These are phyloP conservation scores for Benthosema pterotum DNA, from an alignment of 2,797 vertebrate species.

Conservation along the genomic window DNA sequence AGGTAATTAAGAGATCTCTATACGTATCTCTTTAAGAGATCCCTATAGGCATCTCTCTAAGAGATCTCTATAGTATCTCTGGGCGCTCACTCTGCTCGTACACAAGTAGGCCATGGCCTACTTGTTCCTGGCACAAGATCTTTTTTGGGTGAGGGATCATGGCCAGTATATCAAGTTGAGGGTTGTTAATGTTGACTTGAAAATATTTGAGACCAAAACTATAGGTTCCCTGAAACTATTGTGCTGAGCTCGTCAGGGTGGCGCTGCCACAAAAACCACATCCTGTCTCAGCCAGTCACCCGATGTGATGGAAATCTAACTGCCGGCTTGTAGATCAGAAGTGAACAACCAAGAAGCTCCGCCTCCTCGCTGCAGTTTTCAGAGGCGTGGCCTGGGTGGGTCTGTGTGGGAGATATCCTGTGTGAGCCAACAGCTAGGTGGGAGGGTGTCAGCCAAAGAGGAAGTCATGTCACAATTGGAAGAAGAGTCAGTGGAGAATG, in stretches of 20 bases:
- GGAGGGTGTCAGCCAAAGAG: slow-evolving; percentile 18
- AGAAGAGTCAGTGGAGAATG: slow-evolving; percentile 39
- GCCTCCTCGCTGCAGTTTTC: neutral
- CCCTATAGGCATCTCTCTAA: no score
- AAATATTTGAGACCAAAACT: no score
- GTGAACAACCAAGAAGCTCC: no score
- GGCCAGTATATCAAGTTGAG: no score
- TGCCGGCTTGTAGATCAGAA: slow-evolving; percentile 27
- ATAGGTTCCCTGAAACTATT: slow-evolving; percentile 6
- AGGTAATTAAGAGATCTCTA: no score
- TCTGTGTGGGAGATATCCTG: slow-evolving; percentile 15
- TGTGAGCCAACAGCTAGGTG: slow-evolving; percentile 34
- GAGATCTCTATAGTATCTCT: no score
- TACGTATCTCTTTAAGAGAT: no score
- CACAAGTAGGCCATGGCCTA: no score
- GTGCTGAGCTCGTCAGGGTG: slow-evolving; percentile 3
- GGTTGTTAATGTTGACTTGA: no score
- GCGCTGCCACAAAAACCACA: slow-evolving; percentile 45
- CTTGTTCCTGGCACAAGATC: no score
- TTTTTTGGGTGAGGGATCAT: no score
- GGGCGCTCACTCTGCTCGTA: no score
- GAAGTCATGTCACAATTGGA: slow-evolving; percentile 44
- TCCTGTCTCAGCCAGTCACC: slow-evolving; percentile 36
- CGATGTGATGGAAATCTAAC: slow-evolving; percentile 35
- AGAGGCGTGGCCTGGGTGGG: slow-evolving; percentile 3